Evolutionary conservation across 2,113 vertebrate species (phyloP), one percentile per base, ranked within the genome.

Genomic region (Cottus gobio): DNA sequence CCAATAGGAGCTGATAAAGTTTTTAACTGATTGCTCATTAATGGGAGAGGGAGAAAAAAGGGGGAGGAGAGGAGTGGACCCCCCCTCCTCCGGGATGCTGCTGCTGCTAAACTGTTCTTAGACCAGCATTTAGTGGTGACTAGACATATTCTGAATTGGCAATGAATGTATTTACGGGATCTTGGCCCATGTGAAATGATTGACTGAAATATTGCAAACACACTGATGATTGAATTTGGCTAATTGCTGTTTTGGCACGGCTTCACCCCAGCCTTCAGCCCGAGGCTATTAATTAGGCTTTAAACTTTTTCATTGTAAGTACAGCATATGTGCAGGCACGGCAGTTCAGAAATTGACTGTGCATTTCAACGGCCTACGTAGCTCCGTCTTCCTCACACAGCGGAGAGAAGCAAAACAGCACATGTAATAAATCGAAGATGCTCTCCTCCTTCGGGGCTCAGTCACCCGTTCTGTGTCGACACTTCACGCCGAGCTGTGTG

Each of bases 21-120:
- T 90, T 88, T 90, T 89, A 89, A 92, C 80, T 85, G 88, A 93
- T 92, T 90, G 83, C 72, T 90, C 86, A 80, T 93, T 93, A 93
- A 91, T 85, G 80, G 82, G 82, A 83, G 71, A 82, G 79, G 65
- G 52, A 61, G 63, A 37, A 56, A 73, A 54, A 30, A 36, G 48
- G 12, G 31, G 36, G 31, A 63, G 48, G 9, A 39, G 72, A 69
- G 68, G 58, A 83, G 9, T 24, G 28, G 54, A 62, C 44, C 20
- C 26, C 36, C 44, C 52, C 30, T 67, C 61, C 34, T 67, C 42
- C 20, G 67, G 64, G 62, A 75, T 66, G 36, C 61, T 69, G 84
- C 77, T 75, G 39, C 64, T 83, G 66, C 63, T 79, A 56, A 87
- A 88, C 70, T 83, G 66, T 66, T 79, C 66, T 84, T 56, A 79